These are phyloP conservation scores for Heliconius congener DNA, from an alignment of 1,140 invertebrate species.

Conservation along the genomic window DNA sequence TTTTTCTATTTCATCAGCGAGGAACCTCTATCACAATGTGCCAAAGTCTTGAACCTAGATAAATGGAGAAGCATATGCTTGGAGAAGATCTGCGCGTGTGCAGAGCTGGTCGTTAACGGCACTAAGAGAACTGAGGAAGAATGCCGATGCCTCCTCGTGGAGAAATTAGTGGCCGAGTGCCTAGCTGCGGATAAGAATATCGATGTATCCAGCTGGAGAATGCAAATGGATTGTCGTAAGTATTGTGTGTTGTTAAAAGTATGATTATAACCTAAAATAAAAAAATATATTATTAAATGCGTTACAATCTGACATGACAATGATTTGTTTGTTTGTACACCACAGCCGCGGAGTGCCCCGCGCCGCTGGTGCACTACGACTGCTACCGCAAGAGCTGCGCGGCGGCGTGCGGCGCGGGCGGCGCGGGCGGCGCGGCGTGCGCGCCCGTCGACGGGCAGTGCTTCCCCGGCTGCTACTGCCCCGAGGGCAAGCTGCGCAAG, in stretches of 20 bases:
- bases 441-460: constrained; percentile 84
- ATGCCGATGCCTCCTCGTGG: constrained; percentile 87
- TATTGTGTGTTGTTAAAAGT: constrained; percentile 38
- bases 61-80: constrained; percentile 87
- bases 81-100: constrained; percentile 87
- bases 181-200: constrained; percentile 83
- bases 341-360: constrained; percentile 84
- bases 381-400: constrained; percentile 89
- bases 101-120: constrained; percentile 62
- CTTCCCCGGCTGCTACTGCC: constrained; percentile 92
- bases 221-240: constrained; percentile 85
- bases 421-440: constrained; percentile 65
- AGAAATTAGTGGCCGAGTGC: constrained; percentile 87
- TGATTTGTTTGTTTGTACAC: no score
- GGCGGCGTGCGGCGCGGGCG: constrained; percentile 84
- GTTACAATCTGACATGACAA: no score
- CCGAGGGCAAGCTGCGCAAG: constrained; percentile 87
- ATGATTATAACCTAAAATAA: no score
- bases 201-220: constrained; percentile 87
- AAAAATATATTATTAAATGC: no score
- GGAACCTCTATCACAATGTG: constrained; percentile 84
- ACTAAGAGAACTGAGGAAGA: constrained; percentile 72
- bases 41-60: constrained; percentile 83
- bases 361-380: constrained; percentile 89
- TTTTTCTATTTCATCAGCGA: constrained; percentile 73